Evolutionary conservation across 2,113 vertebrate species (phyloP), one percentile per base, ranked within the genome.

Genomic region (Rynchops niger): DNA sequence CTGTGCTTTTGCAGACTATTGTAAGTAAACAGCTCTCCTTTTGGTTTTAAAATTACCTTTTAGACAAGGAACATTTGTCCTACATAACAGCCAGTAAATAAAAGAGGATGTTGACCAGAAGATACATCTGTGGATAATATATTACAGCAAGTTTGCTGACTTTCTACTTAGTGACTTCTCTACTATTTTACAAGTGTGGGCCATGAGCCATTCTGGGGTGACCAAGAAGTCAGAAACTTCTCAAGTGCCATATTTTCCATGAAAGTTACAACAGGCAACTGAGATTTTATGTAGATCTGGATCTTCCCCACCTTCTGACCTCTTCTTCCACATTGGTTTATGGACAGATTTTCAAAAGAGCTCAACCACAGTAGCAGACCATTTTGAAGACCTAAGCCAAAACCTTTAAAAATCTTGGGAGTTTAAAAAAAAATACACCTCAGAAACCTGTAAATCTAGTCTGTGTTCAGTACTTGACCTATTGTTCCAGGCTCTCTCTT

Each of bases 1-100:
- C 95, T 95, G 94, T 91, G 34, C 4, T 76, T 95, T 66, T 82
- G 22, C 25, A 69, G 49, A 76, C 55, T 69, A 63, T 74, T 95
- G 50, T 71, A 94, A 92, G 76, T 53, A 89, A 95, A 92, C 45
- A 83, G 78, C 55, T 84, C 34, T 79, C 59, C 56, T 95, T 97
- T 93, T 67, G 50, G 65, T 82, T 95, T 92, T 92, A 65, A 92
- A 91, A 84, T 84, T 95, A 86, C 61, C 34, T 84, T 93, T 56
- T 67, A 36, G 32, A 88, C 71, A 90, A 90, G 59, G 63, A 70
- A 90, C 67, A 66, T 93, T 88, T 97, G 92, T 78, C 94, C 92
- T 92, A 86, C 61, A 72, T 88, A 86, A 78, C 9, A 74, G 12
- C 6, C 76, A 95, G 86, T 84, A 91, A 91, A 72, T 45, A 78